Evolutionary conservation across 2,888 invertebrate genomes (phyloP), one percentile per base, ranked within the genome.

Genomic region (Rhingia campestris): DNA sequence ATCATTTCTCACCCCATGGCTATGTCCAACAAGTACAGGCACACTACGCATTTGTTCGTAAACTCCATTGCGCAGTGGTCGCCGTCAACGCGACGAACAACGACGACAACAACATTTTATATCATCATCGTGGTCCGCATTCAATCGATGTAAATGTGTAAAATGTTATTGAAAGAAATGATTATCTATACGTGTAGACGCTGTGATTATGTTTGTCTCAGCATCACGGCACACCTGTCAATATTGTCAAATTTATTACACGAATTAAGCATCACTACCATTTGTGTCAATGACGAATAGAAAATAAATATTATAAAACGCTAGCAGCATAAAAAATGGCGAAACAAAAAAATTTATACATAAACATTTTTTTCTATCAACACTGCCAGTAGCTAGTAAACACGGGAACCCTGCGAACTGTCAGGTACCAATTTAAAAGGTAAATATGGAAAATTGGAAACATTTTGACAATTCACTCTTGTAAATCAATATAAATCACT

Each of bases 191-290:
- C 39, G 64, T 63, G 49, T 22, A 77, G 66, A 79, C 67, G 79
- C 82, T 79, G 37, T 79, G 56, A 82, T 79, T 82, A 82, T 58
- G 64, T 58, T 49, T 67, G 56, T 73, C 59, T 58, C 58, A 51
- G 58, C 82, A 73, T 69, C 82, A 82, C 73, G 82, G 63, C 73
- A 58, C 63, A 79, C 82, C 82, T 82, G 82, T 82, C 82, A 82
- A 69, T 64, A 82, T 82, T 82, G 82, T 82, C 82, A 82, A 82
- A 82, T 82, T 82, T 82, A 82, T 82, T 79, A 82, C 82, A 82
- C 82, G 79, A 82, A 73, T 81, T 77, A 77, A 72, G 43, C 81
- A 73, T 77, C 77, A 72, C 58, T 67, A 56, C 69, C 79, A 82
- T 58, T 79, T 73, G 82, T 82, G 82, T 82, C 82, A 82, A 82